Percentiles rank a stretch among this genome's conserved stretches.
Evolutionary conservation across 1,140 invertebrate genomes (phyloP).

Genomic region (Oncopodura yosiiana): DNA sequence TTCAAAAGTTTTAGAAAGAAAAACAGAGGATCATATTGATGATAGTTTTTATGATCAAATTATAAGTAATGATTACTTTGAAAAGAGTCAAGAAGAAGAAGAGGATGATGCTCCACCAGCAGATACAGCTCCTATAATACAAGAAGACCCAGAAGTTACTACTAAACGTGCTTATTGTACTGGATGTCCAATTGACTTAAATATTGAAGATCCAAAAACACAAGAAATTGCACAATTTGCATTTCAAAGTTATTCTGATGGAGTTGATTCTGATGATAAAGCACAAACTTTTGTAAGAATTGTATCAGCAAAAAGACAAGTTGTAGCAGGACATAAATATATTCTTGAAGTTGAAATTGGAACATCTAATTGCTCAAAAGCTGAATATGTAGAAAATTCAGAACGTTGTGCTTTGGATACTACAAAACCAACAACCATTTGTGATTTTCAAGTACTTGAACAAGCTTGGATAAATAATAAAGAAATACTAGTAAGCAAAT

Average conservation of each 20-base stretch:
- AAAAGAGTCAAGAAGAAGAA: no score
- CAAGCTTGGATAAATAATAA: slow-evolving; percentile 25
- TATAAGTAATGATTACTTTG: no score
- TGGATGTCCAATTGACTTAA: slow-evolving; percentile 30
- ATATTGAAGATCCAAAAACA: slow-evolving; percentile 30
- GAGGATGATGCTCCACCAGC: no score
- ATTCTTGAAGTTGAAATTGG: slow-evolving; percentile 26
- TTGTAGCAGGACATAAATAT: slow-evolving; percentile 31
- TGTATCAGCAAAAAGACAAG: slow-evolving; percentile 28
- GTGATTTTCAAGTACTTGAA: slow-evolving; percentile 30
- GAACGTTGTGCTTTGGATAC: slow-evolving; percentile 18
- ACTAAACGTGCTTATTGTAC: slow-evolving; percentile 20
- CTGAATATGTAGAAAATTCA: neutral
- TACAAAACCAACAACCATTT: slow-evolving; percentile 11
- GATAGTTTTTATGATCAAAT: no score
- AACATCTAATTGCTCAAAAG: slow-evolving; percentile 20
- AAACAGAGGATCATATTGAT: no score
- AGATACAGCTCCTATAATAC: no score
- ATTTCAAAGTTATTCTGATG: slow-evolving; percentile 17
- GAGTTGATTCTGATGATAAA: slow-evolving; percentile 8
- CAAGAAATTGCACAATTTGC: slow-evolving; percentile 33
- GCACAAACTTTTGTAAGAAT: slow-evolving; percentile 29
- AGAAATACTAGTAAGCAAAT: slow-evolving; percentile 12
- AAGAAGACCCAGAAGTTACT: slow-evolving; percentile 20
- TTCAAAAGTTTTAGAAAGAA: no score